phyloP scores from a whole-genome alignment of 1,140 invertebrate species.

The Caenorhabditis elegans region WBcel235 BX284604.4:7885001-7885500 shows the following conservation, averaged over 20 bases:
- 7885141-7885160: background rate
- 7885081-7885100: too few species aligned
- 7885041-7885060: too few species aligned
- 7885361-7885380: background rate
- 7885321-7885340: too few species aligned
- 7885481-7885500: slow-evolving; percentile 90
- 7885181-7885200: background rate
- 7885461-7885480: slow-evolving; percentile 95
- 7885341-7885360: background rate
- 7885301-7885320: too few species aligned
- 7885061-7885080: too few species aligned
- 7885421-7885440: background rate
- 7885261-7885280: too few species aligned
- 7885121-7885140: too few species aligned
- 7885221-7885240: background rate
- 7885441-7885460: slow-evolving; percentile 80
- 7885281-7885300: too few species aligned
- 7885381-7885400: background rate
- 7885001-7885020: too few species aligned
- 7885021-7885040: too few species aligned
- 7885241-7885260: too few species aligned
- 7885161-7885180: background rate
- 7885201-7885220: background rate
- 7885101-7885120: too few species aligned
- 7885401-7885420: background rate